Evolutionary conservation across 2,888 invertebrate species (phyloP).

Genomic region (Hyposoter dolosus): DNA sequence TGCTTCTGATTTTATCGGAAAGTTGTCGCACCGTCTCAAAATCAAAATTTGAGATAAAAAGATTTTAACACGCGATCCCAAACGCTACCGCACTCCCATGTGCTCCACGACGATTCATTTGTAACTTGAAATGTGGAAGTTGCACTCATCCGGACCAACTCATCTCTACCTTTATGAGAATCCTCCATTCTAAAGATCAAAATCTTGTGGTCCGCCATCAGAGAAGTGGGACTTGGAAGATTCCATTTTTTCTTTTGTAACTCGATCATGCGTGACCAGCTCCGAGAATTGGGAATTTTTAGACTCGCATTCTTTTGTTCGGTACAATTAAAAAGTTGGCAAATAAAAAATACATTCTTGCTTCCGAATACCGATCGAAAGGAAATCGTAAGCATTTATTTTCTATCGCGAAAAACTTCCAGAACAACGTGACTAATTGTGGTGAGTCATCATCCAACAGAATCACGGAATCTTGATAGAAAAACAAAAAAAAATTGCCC

Average conservation of each 20-base stretch:
- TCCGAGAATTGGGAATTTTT: conserved; percentile 16
- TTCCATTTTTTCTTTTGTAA: conserved; percentile 40
- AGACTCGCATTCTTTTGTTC: conserved; percentile 22
- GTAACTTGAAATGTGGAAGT: conserved; percentile 18
- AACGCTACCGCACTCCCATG: neutral
- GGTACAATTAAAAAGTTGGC: neutral
- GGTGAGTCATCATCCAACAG: neutral
- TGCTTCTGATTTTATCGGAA: neutral
- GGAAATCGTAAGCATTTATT: neutral
- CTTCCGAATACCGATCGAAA: neutral
- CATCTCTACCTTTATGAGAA: conserved; percentile 1
- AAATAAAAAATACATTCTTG: neutral
- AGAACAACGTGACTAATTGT: neutral
- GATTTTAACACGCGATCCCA: neutral
- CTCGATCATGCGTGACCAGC: conserved; percentile 51
- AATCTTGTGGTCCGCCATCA: conserved; percentile 15
- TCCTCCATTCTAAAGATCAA: conserved; percentile 12
- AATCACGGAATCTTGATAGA: neutral
- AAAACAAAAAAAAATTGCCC: neutral
- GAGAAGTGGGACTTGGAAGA: conserved; percentile 24
- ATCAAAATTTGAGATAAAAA: neutral
- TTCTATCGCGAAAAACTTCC: neutral
- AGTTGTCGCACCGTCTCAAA: neutral
- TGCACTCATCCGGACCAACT: conserved; percentile 10
- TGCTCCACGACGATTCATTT: conserved; percentile 1